Evolutionary conservation across 1,140 invertebrate species (phyloP).

Genomic region (Caligus rogercresseyi): DNA sequence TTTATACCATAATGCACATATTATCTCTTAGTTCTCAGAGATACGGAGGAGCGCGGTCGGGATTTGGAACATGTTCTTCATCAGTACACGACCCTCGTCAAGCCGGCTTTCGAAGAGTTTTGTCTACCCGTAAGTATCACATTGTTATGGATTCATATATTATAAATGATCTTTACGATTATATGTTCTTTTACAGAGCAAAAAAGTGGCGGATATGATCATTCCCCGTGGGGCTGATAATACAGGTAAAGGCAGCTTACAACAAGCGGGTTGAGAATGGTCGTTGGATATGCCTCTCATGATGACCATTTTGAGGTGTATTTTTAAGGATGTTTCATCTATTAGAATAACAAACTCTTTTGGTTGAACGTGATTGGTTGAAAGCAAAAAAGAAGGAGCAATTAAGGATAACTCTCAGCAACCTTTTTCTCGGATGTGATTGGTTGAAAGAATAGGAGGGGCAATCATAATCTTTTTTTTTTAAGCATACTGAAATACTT

Average conservation of each 20-base stretch:
- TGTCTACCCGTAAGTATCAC: conserved; percentile 68
- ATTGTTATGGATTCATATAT: conserved; percentile 1
- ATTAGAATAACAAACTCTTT: too few species aligned
- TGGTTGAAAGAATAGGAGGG: too few species aligned
- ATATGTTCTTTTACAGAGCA: conserved; percentile 50
- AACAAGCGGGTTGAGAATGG: too few species aligned
- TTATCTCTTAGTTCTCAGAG: conserved; percentile 56
- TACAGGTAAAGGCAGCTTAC: conserved; percentile 57
- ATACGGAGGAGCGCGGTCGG: conserved; percentile 79
- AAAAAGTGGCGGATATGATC: conserved; percentile 98
- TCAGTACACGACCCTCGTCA: conserved; percentile 93
- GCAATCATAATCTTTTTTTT: too few species aligned
- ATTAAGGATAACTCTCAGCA: too few species aligned
- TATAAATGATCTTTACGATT: conserved; percentile 18
- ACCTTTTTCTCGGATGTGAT: too few species aligned
- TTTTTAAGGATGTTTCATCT: too few species aligned
- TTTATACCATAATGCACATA: not conserved
- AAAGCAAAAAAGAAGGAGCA: too few species aligned
- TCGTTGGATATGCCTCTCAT: too few species aligned
- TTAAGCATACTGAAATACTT: too few species aligned
- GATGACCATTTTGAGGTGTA: too few species aligned
- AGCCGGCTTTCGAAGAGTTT: conserved; percentile 98
- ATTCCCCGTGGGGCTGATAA: conserved; percentile 94
- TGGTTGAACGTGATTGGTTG: too few species aligned
- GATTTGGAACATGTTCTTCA: conserved; percentile 83